Percentiles rank a stretch among this genome's conserved stretches.
phyloP scores from a whole-genome alignment of 2,797 vertebrate species.

The Tamandua tetradactyla region DNA sequence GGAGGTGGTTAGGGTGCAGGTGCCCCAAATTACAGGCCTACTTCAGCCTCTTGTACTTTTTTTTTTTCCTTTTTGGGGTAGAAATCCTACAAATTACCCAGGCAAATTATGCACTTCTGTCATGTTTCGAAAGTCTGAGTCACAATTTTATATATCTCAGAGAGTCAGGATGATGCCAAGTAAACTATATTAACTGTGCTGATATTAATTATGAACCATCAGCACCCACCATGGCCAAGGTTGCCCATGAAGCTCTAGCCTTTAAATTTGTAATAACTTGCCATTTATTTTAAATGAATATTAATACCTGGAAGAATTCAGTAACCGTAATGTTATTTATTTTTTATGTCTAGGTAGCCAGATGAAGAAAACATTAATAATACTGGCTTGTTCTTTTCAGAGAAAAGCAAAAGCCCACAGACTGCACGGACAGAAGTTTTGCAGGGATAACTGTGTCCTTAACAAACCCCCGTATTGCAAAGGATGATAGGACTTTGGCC shows the following conservation, averaged over 20 bases:
- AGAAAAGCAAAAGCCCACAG: neutral
- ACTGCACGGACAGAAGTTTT: neutral
- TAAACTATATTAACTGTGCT: neutral
- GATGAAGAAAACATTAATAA: constrained; percentile 25
- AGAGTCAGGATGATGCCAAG: neutral
- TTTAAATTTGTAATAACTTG: neutral
- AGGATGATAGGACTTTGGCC: constrained; percentile 46
- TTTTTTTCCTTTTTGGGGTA: neutral
- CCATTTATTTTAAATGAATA: constrained; percentile 33
- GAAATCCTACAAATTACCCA: neutral
- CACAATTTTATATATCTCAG: neutral
- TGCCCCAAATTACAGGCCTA: neutral
- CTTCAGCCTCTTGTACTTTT: constrained; percentile 22
- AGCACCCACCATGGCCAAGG: neutral
- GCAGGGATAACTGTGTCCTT: constrained; percentile 7
- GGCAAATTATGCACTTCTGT: neutral
- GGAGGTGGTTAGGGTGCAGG: no score
- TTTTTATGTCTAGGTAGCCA: constrained; percentile 3
- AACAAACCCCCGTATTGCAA: constrained; percentile 18
- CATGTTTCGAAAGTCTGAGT: neutral
- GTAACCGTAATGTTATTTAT: neutral
- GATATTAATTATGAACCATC: constrained; percentile 3
- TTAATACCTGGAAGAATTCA: constrained; percentile 11
- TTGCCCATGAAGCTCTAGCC: neutral
- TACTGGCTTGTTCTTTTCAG: neutral